Evolutionary conservation across 1,140 invertebrate species (phyloP), one percentile per base, ranked within the genome.

Genomic region (Chironomus striatipennis): DNA sequence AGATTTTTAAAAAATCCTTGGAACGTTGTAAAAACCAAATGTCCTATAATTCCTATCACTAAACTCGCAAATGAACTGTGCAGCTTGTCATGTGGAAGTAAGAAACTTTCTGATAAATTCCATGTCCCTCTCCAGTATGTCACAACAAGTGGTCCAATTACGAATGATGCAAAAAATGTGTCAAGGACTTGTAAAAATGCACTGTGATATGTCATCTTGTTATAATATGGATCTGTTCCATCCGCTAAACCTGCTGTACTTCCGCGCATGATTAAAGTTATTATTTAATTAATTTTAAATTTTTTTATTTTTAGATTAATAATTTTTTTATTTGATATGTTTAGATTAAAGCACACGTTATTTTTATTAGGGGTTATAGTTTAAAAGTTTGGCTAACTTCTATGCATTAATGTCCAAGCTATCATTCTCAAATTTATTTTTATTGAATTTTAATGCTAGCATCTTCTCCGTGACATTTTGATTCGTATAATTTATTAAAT

Each of bases 101-200:
- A 84, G 80, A 91, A 90, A 42, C 88, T 79, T 76, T 90, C 90
- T 85, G 92, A 89, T 17, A 95, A 85, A 67, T 88, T 86, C 92
- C 92, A 95, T 42, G 91, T 92, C 73, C 92, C 91, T 42, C 93
- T 85, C 93, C 93, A 95, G 79, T 94, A 95, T 72, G 88, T 87
- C 8, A 95, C 91, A 1, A 94, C 92, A 9, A 90, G 87, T 8
- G 93, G 93, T 0, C 90, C 89, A 7, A 93, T 87, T 10, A 95
- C 84, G 0, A 87, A 79, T 70, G 89, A 87, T 6, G 92, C 90
- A 78, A 95, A 86, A 15, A 90, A 77, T 12, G 86, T 85, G 80
- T 95, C 93, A 65, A 93, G 81, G 70, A 90, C 78, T 12, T 87
- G 87, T 18, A 93, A 84, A 7, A 91, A 82, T 1, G 85, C 83